Evolutionary conservation across 1,140 invertebrate genomes (phyloP), one percentile per base, ranked within the genome.

Genomic region (Delia radicum): DNA sequence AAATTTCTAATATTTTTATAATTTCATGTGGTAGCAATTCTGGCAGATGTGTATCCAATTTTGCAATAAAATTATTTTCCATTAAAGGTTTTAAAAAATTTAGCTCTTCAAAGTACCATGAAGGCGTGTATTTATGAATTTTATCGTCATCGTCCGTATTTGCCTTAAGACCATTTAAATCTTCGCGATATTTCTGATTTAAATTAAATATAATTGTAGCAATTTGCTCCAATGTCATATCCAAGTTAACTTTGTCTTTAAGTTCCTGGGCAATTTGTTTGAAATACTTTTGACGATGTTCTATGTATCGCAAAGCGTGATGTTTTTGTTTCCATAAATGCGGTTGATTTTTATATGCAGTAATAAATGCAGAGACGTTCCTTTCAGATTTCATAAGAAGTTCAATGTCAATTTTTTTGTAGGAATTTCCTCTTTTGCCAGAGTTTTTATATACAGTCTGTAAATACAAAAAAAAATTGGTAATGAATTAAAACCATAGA

Each of bases 321-420:
- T n/a, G n/a, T n/a, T 55, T 55, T 55, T 55, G 33, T 10, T 69
- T 33, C 65, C 65, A 69, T 24, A 69, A 24, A 37, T n/a, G 2
- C 10, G n/a, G n/a, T 37, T 33, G 65, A 69, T 69, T 69, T 69
- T 69, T 69, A 21, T 69, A 69, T 18, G 21, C n/a, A n/a, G 6
- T n/a, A 18, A 69, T 69, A 12, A 69, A 31, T 33, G 29, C 21
- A 13, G 1, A 7, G 1, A 69, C 65, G 24, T 69, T 18, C 21
- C 3, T 10, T 18, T 33, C 37, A 8, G 65, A 24, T 8, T 69
- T 69, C 6, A 69, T 15, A 33, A 69, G 37, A 29, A 29, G n/a
- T 10, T 10, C 12, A 55, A 21, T 18, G 18, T n/a, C n/a, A n/a
- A 18, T 21, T 2, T 24, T 55, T 2, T 55, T 6, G n/a, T 21